Evolutionary conservation across 2,797 vertebrate species (phyloP), one percentile per base, ranked within the genome.

Genomic region (Tenualosa ilisha): DNA sequence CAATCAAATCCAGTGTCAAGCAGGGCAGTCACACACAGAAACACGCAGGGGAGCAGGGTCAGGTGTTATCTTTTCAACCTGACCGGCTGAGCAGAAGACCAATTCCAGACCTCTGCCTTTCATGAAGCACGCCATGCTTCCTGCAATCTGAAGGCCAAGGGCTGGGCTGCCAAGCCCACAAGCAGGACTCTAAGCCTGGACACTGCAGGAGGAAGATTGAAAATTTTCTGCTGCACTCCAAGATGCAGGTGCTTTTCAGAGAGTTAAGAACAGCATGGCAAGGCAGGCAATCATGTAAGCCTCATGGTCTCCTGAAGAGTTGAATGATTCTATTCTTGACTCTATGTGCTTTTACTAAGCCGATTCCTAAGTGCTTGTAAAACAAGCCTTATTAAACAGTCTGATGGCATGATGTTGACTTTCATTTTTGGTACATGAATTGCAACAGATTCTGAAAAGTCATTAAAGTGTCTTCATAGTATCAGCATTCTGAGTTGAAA

Each of bases 1-100:
- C 84, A 79, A 92, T 93, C 91, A 93, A 91, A 91, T 89, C 46
- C 2, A 46, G n/a, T 40, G 91, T 90, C 89, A 82, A 87, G 85
- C 89, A 24, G 83, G 82, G 89, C 89, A 90, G 91, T 93, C 91
- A 90, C 92, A 49, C 83, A 49, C 82, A 61, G 89, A 89, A 88
- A 91, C 89, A 88, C 82, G 75, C n/a, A 72, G 31, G 85, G 87
- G 86, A 79, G 88, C 86, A 54, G 43, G 81, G 83, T 84, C 81
- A 84, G 37, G 3, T 20, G 81, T 53, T 82, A 51, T 63, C 84
- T 84, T 85, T 84, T 84, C 68, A 83, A 81, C 63, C 50, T 81
- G 56, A 9, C 86, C 86, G 86, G 75, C 83, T 81, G 81, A 68
- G 83, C 83, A 65, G 86, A 86, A 87, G 82, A 91, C 86, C 37